Evolutionary conservation across 2,113 vertebrate genomes (phyloP).

Genomic region (Hassar affinis): DNA sequence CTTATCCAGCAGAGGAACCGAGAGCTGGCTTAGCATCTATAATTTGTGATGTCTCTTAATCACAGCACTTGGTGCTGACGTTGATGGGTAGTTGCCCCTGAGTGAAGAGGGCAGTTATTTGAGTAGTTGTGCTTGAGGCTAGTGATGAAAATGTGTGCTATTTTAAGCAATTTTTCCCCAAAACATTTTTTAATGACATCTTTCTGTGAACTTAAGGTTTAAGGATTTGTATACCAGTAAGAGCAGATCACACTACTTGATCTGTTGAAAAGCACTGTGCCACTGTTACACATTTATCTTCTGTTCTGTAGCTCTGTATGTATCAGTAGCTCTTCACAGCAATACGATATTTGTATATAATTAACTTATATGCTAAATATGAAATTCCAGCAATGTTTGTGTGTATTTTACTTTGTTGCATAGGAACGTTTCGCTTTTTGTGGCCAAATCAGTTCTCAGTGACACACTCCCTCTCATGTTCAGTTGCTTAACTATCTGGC

Average conservation of each 20-base stretch:
- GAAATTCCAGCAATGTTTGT: neutral
- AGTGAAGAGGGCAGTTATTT: constrained; percentile 18
- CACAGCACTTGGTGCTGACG: constrained; percentile 15
- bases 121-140: constrained; percentile 5
- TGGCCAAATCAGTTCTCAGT: neutral
- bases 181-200: neutral
- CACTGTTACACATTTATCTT: neutral
- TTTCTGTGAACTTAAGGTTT: neutral
- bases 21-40: constrained; percentile 1
- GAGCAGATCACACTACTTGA: neutral
- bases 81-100: constrained; percentile 25
- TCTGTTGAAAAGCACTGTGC: neutral
- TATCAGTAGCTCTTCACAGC: neutral
- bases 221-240: neutral
- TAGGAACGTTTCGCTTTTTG: neutral
- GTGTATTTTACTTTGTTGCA: neutral
- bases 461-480: neutral
- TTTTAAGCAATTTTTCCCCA: neutral
- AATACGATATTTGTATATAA: neutral
- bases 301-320: no score
- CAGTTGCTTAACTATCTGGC: neutral
- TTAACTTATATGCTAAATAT: neutral
- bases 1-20: neutral
- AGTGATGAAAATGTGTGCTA: constrained; percentile 2
- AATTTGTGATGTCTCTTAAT: constrained; percentile 18